A percentile compares a stretch with the other conserved stretches of the same genome.
phyloP scores from a whole-genome alignment of 2,113 vertebrate species.

The Heterotis niloticus region DNA sequence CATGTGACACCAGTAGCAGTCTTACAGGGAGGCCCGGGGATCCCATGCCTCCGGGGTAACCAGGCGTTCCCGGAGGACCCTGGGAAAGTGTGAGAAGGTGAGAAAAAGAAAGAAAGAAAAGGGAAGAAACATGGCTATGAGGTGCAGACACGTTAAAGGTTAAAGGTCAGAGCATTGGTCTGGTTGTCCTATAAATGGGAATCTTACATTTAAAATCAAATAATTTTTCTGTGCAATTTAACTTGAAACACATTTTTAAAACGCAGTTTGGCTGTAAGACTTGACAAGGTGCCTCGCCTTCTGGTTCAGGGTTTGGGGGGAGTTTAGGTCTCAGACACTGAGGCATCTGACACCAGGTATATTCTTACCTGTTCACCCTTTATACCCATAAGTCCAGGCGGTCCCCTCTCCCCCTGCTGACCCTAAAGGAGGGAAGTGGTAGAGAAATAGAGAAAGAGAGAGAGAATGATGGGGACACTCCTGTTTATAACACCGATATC shows the following conservation, averaged over 20 bases:
- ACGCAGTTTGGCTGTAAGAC: too few relatives aligned
- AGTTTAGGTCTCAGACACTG: too few relatives aligned
- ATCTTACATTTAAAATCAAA: too few relatives aligned
- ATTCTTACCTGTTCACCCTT: constrained; percentile 81
- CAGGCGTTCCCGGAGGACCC: constrained; percentile 80
- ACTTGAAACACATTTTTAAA: too few relatives aligned
- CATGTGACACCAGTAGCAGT: constrained; percentile 24
- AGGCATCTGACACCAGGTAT: too few relatives aligned
- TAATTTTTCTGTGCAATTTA: too few relatives aligned
- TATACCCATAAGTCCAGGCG: constrained; percentile 64
- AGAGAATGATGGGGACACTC: background rate
- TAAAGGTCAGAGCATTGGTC: background rate
- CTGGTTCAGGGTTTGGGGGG: too few relatives aligned
- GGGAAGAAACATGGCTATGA: constrained; percentile 24
- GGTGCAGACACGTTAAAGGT: background rate
- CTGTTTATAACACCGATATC: too few relatives aligned
- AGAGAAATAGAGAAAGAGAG: too few relatives aligned
- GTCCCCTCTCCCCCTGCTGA: constrained; percentile 83
- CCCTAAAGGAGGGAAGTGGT: constrained; percentile 61
- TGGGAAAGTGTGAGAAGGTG: constrained; percentile 42
- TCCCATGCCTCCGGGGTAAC: constrained; percentile 83
- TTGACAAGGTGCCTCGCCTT: too few relatives aligned
- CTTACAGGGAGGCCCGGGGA: constrained; percentile 84
- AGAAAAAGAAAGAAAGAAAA: background rate
- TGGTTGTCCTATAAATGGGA: too few relatives aligned